Conservation (phyloP, 1,140 invertebrate genomes). For the Catajapyx aquilonaris region DNA sequence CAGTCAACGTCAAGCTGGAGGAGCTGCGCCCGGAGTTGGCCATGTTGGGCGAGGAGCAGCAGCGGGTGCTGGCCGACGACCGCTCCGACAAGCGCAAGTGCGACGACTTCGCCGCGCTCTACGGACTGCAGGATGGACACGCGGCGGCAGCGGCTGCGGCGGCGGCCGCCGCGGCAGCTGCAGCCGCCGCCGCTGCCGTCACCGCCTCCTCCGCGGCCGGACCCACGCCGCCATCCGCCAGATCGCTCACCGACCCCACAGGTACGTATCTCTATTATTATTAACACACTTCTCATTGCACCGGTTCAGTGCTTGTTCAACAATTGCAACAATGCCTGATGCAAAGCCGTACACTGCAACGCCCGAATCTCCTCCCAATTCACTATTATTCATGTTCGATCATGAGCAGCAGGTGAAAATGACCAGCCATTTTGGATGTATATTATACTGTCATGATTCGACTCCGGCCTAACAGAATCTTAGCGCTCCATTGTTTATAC, state of each 20-base stretch:
- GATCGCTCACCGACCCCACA: conserved; percentile 17
- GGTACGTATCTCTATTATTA: conserved; percentile 8
- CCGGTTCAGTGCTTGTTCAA: not conserved
- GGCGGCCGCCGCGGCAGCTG: conserved; percentile 6
- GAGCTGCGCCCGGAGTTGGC: conserved; percentile 3
- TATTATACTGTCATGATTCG: no score
- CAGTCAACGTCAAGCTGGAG: conserved; percentile 3
- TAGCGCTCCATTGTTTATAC: no score
- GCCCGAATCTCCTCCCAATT: no score
- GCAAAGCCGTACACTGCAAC: no score
- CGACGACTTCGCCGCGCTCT: conserved; percentile 56
- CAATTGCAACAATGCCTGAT: no score
- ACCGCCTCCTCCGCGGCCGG: conserved; percentile 3
- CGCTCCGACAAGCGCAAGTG: conserved; percentile 31
- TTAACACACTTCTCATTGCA: not conserved
- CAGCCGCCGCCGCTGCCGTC: not conserved
- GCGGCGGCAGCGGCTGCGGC: not conserved
- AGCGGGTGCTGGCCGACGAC: conserved; percentile 1
- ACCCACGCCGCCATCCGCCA: conserved; percentile 1
- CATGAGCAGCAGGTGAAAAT: no score
- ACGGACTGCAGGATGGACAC: conserved; percentile 22
- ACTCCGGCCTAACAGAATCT: no score
- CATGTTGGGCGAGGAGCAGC: conserved; percentile 3
- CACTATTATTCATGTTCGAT: no score
- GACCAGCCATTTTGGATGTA: no score